A percentile compares a stretch with the other conserved stretches of the same genome.
These are phyloP conservation scores for Colinus virginianus DNA, from an alignment of 2,113 vertebrate species.

Conservation along the genomic window DNA sequence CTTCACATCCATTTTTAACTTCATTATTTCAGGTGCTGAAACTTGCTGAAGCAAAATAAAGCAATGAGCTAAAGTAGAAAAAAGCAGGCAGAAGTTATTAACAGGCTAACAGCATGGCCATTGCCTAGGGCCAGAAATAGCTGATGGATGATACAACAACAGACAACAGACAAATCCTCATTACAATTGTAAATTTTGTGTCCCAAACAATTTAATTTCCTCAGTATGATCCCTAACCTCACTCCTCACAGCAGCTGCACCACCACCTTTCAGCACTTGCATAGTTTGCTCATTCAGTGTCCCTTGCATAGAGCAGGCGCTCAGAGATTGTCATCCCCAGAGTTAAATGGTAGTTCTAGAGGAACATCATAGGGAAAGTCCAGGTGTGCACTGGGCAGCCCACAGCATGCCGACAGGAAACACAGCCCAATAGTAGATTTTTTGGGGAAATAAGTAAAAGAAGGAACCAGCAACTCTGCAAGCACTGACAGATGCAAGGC, in stretches of 20 bases:
- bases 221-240: background rate
- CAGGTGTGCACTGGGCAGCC: background rate
- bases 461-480: background rate
- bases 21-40: conserved; percentile 25
- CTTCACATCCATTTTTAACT: conserved; percentile 38
- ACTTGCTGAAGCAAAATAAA: conserved; percentile 30
- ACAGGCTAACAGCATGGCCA: conserved; percentile 22
- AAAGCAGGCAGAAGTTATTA: conserved; percentile 45
- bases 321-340: background rate
- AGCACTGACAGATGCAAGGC: background rate
- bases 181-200: conserved; percentile 62
- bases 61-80: conserved; percentile 33
- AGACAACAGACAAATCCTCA: conserved; percentile 63
- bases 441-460: background rate
- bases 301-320: background rate
- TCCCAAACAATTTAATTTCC: conserved; percentile 38
- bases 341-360: conserved; percentile 23
- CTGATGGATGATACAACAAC: conserved; percentile 49
- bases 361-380: background rate
- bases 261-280: background rate
- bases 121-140: conserved; percentile 41
- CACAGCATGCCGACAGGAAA: background rate
- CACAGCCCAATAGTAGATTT: background rate
- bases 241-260: conserved; percentile 28
- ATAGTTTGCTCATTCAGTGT: background rate